Base-by-base conservation (phyloP, 1,140 invertebrate species). In the Mycetomoellerius zeteki region DNA sequence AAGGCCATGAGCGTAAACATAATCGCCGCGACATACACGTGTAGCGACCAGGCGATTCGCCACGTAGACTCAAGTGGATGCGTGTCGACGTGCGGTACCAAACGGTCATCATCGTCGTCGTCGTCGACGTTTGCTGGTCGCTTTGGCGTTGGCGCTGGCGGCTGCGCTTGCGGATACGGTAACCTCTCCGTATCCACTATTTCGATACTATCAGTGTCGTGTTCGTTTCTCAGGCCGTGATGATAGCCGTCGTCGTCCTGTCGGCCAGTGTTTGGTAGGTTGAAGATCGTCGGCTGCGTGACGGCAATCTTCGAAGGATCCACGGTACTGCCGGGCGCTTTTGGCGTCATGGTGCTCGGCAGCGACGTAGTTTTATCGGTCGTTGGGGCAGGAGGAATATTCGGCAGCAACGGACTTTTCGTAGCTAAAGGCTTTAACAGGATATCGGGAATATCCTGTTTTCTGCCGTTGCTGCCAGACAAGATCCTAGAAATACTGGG, bases 11-110 rank as follows among this genome's bases (percentile, higher is more conserved):
- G 94, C 0, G 97, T 97, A 92, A 98, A 99, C 89, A 98, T 96
- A 16, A 97, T 96, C 0, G 98, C 98, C 0, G 97, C 97, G 14
- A 98, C 93, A 95, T 99, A 99, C 1, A 99, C 97, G 92, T 99
- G 98, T 16, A 99, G 96, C 88, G 98, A 98, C 98, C 98, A 99
- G 2, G 98, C 98, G 89, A 98, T 97, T 0, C 97, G 96, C 97
- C 97, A 98, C 0, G 97, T 97, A 3, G 93, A 93, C 7, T 95
- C 93, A 3, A 94, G 33, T 0, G 93, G 92, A 47, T 94, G 93
- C 7, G 90, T 89, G 16, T 94, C 92, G 19, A 92, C 82, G 12
- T 92, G 91, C 0, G 93, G 92, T 14, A 92, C 88, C 14, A 89
- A 72, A 16, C 86, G 88, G 33, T 94, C 86, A 27, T 91, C 64